phyloP scores from a whole-genome alignment of 2,888 invertebrate species.

The Nomada lathburiana region DNA sequence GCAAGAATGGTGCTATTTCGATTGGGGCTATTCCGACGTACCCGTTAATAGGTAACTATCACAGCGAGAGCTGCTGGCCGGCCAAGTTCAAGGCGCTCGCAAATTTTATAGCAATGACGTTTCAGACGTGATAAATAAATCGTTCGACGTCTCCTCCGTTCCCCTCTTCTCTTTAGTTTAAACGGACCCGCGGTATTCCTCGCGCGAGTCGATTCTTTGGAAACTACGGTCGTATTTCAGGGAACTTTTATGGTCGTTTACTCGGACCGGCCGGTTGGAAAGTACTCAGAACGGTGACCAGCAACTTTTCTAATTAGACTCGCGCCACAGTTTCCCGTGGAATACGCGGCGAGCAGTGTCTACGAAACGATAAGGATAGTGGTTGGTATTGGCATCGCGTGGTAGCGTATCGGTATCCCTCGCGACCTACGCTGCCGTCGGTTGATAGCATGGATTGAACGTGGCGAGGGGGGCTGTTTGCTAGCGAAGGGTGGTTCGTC shows the following conservation, averaged over 20 bases:
- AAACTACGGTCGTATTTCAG: neutral
- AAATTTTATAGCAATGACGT: neutral
- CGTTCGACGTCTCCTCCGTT: neutral
- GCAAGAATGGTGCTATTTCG: constrained; percentile 20
- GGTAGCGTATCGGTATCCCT: constrained; percentile 22
- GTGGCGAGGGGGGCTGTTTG: constrained; percentile 35
- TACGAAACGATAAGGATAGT: neutral
- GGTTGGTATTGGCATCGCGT: neutral
- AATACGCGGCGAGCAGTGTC: neutral
- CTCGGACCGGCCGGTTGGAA: neutral
- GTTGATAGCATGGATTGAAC: constrained; percentile 7
- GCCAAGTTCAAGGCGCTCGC: constrained; percentile 2
- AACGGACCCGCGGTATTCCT: neutral
- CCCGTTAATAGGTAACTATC: neutral
- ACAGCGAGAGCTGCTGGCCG: neutral
- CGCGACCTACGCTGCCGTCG: constrained; percentile 31
- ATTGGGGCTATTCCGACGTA: constrained; percentile 9
- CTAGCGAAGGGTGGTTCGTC: constrained; percentile 19
- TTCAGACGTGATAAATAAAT: neutral
- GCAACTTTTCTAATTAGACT: constrained; percentile 8
- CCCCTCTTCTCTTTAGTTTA: no score
- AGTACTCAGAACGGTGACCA: neutral
- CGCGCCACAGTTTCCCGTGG: neutral
- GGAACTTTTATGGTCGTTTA: neutral
- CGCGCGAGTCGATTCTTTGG: neutral